phyloP scores from a whole-genome alignment of 2,888 invertebrate species.

The Drosophila lutescens region DNA sequence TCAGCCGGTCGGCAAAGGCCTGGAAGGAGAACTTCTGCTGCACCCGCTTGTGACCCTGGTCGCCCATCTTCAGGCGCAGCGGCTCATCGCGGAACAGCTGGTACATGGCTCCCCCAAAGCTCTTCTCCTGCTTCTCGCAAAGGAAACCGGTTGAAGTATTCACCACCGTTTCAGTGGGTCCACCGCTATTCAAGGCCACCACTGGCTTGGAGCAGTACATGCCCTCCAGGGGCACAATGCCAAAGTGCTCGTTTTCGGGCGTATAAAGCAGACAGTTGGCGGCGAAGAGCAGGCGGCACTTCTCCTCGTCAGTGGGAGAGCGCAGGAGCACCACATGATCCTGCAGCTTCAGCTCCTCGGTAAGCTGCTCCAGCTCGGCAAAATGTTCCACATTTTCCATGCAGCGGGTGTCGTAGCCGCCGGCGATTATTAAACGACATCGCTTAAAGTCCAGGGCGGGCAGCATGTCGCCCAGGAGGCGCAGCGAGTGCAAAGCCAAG shows the following conservation, averaged over 20 bases:
- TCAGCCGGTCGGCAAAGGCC: conserved; percentile 90
- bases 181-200: conserved; percentile 97
- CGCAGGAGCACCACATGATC: conserved; percentile 92
- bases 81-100: conserved; percentile 88
- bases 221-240: conserved; percentile 99
- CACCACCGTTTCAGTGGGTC: conserved; percentile 95
- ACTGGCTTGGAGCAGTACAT: conserved; percentile 98
- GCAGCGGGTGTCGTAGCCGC: conserved; percentile 96
- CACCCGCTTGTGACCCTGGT: conserved; percentile 90
- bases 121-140: conserved; percentile 88
- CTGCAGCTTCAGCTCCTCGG: conserved; percentile 87
- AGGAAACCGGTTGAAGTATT: conserved; percentile 92
- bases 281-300: conserved; percentile 91
- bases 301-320: conserved; percentile 94
- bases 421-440: conserved; percentile 95
- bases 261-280: conserved; percentile 96
- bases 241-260: conserved; percentile 98
- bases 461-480: conserved; percentile 86
- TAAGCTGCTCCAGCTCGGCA: conserved; percentile 89
- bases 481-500: conserved; percentile 92
- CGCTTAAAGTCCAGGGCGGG: conserved; percentile 86
- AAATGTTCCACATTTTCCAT: conserved; percentile 94
- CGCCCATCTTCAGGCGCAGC: conserved; percentile 89
- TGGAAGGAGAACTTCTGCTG: conserved; percentile 92
- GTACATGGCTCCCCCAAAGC: conserved; percentile 92